Evolutionary conservation across 2,888 invertebrate species (phyloP), one percentile per base, ranked within the genome.

Genomic region (Chromoteleia sp.): DNA sequence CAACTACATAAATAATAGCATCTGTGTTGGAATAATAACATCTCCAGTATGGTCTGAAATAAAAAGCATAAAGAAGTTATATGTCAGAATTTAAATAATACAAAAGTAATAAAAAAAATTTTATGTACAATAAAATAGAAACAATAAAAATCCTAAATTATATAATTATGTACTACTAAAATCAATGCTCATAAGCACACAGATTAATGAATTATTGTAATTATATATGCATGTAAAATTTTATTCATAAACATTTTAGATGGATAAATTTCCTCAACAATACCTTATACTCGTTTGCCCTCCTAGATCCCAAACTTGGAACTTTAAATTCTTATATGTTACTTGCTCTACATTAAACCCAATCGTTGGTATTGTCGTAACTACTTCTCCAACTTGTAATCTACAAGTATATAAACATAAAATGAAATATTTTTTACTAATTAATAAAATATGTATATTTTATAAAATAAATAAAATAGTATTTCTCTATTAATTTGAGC

Each of bases 1-100:
- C 99, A 59, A 99, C 99, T 67, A 99, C 99, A 93, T 99, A 99
- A 89, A 99, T 99, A 88, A 99, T 99, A 90, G 99, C 99, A 94
- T 99, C 99, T 91, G 99, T 99, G 93, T 99, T 99, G 86, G 99
- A 98, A 92, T 98, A 99, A 92, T 99, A 99, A 94, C 99, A 99
- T 92, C 99, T 94, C 99, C 99, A 99, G 92, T 99, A 99, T 0
- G 99, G 99, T 93, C 99, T 98, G 92, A 75, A 94, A 65, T 29
- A 73, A 76, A 36, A 82, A 73, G 71, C 50, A 25, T 25, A 25
- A 25, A 4, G 5, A 4, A 4, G 25, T 25, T 25, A n/a, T n/a
- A n/a, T n/a, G n/a, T n/a, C n/a, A n/a, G n/a, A n/a, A n/a, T n/a
- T n/a, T n/a, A n/a, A n/a, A n/a, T n/a, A n/a, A n/a, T n/a, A n/a